Evolutionary conservation across 2,113 vertebrate species (phyloP), one percentile per base, ranked within the genome.

Genomic region (cat (Felis catus)): DNA sequence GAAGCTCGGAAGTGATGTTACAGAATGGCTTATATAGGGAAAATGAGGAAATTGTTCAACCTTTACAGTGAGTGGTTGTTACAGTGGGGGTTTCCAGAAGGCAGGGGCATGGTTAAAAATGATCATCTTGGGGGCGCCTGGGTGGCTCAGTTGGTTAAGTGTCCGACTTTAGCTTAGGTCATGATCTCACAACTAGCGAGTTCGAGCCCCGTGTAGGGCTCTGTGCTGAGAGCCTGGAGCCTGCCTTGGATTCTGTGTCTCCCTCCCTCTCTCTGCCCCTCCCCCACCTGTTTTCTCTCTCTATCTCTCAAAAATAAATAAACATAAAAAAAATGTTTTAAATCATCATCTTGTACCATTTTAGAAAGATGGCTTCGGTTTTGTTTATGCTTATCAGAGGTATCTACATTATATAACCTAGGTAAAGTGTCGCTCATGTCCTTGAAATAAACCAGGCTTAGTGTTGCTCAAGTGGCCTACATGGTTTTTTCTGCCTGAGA

Each of bases 401-500:
- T 48, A 53, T 53, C 83, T 73, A 58, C 45, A 89, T 74, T 14
- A 53, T 82, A 89, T 39, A 83, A 65, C 41, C 25, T 33, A 11
- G 36, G 41, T 39, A 51, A 61, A 15, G 16, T 41, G 39, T 83
- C 14, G 0, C 68, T 65, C 58, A 41, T 27, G 27, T 95, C 63
- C n/a, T 41, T 89, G 45, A 95, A 95, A 36, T 65, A 89, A 94
- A 27, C n/a, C 39, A 95, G 70, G 82, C n/a, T 95, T 53, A 41
- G 23, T 83, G 53, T 48, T 85, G 70, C 27, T 51, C 65, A 25
- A 58, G 6, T 73, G 39, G 36, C 23, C 19, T 61, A 65, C 41
- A 27, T 65, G 29, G 45, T 82, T 65, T 79, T 86, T 27, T 73
- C 41, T 74, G 25, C 55, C 33, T 33, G 53, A 36, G n/a, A 21